phyloP scores from a whole-genome alignment of 2,797 vertebrate genomes.

The Syncerus caffer region DNA sequence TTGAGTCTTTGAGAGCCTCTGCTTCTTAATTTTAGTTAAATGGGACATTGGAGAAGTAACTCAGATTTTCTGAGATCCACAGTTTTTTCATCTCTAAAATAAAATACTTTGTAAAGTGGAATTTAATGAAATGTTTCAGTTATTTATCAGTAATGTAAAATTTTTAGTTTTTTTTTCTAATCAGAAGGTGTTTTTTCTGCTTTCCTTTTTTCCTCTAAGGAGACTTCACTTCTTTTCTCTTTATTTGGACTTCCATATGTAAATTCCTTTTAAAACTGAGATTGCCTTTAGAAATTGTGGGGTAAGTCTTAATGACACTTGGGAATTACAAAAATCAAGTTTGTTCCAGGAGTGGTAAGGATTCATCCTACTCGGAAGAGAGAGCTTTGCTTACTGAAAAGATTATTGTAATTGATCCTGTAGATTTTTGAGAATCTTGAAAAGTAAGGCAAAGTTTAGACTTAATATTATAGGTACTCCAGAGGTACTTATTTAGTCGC shows the following conservation, averaged over 20 bases:
- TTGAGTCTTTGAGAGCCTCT: background rate
- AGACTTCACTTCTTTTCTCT: background rate
- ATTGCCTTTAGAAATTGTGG: background rate
- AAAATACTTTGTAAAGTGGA: constrained; percentile 12
- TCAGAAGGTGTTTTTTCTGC: background rate
- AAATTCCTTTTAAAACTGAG: background rate
- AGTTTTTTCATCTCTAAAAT: background rate
- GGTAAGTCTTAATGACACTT: background rate
- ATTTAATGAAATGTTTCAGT: background rate
- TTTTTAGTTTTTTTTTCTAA: background rate
- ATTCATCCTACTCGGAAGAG: background rate
- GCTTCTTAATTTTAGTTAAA: background rate
- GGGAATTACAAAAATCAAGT: background rate
- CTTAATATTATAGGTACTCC: background rate
- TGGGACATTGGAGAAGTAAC: background rate
- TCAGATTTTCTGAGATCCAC: background rate
- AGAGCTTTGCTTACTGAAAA: background rate
- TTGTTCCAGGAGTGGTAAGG: background rate
- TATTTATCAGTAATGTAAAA: constrained; percentile 17
- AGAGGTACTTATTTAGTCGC: background rate
- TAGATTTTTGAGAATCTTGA: constrained; percentile 35
- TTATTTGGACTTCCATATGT: background rate
- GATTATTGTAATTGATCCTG: background rate
- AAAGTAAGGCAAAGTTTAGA: background rate
- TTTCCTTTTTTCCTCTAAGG: background rate